phyloP scores from a whole-genome alignment of 1,140 invertebrate species.

The Drosophila eugracilis region DNA sequence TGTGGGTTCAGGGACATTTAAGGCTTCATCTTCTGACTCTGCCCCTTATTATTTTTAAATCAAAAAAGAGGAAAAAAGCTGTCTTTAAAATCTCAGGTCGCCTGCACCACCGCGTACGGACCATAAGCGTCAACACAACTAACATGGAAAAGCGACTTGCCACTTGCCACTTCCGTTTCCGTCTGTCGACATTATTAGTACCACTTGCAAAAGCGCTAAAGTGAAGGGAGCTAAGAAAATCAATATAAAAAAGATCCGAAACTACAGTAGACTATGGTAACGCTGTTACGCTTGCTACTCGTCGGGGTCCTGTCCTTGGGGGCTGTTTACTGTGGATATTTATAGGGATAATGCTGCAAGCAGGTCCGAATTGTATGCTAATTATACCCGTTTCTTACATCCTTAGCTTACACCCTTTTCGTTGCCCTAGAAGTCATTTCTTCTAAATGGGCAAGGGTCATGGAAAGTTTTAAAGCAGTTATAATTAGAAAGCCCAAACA shows the following conservation, averaged over 20 bases:
- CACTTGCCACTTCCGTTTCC: constrained; percentile 75
- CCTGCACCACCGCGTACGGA: constrained; percentile 19
- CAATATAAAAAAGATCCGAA: constrained; percentile 58
- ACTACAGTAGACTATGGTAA: constrained; percentile 41
- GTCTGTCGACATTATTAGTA: constrained; percentile 26
- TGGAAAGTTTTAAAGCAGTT: constrained; percentile 13
- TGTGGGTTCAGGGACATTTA: constrained; percentile 3
- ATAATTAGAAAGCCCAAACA: constrained; percentile 71
- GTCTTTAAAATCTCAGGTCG: constrained; percentile 18
- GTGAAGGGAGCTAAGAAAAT: constrained; percentile 50
- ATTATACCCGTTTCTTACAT: too few species aligned
- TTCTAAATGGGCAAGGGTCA: constrained; percentile 44
- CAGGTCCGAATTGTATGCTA: constrained; percentile 32
- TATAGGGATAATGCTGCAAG: constrained; percentile 61
- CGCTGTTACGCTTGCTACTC: neutral
- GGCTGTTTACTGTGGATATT: constrained; percentile 56
- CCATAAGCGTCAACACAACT: too few species aligned
- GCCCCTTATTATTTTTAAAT: constrained; percentile 60
- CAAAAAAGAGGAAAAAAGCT: neutral
- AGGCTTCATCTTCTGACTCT: constrained; percentile 25
- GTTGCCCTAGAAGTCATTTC: constrained; percentile 10
- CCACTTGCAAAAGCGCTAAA: constrained; percentile 35
- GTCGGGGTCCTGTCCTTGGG: constrained; percentile 54
- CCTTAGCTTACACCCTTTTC: neutral
- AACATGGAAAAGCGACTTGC: constrained; percentile 60